A percentile compares a stretch with the other conserved stretches of the same genome.
These are phyloP conservation scores for Rhinophrynus dorsalis DNA, from an alignment of 2,797 vertebrate genomes.

Conservation along the genomic window DNA sequence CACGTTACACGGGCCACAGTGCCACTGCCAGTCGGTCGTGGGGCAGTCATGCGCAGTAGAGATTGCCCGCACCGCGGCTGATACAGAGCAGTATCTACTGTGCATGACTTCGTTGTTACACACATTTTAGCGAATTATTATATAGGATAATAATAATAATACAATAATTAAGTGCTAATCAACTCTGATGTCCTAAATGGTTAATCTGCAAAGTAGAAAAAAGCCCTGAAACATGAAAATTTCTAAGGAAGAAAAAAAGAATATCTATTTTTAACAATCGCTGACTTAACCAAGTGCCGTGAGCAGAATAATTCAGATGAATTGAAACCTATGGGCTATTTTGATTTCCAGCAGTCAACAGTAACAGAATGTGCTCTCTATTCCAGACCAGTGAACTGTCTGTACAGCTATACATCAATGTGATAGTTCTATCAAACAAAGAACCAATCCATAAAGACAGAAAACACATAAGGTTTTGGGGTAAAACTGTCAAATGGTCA, in stretches of 20 bases:
- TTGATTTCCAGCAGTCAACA: slow-evolving; percentile 24
- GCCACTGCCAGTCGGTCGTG: too few relatives aligned
- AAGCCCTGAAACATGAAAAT: not conserved
- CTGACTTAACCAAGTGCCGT: slow-evolving; percentile 14
- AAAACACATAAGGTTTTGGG: too few relatives aligned
- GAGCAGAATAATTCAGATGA: slow-evolving; percentile 28
- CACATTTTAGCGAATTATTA: too few relatives aligned
- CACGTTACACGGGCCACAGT: too few relatives aligned
- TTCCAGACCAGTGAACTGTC: slow-evolving; percentile 46
- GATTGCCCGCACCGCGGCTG: too few relatives aligned
- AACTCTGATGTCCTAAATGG: slow-evolving; percentile 7
- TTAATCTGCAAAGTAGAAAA: not conserved
- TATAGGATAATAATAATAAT: too few relatives aligned
- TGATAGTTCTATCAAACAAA: slow-evolving; percentile 1
- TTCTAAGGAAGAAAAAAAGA: not conserved
- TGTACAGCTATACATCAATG: slow-evolving; percentile 21
- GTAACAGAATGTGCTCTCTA: slow-evolving; percentile 24
- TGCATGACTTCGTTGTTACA: too few relatives aligned
- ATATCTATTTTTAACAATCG: slow-evolving; percentile 27
- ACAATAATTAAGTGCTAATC: slow-evolving; percentile 2
- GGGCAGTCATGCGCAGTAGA: too few relatives aligned
- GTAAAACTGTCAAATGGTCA: too few relatives aligned
- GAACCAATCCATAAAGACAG: not conserved
- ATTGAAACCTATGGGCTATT: slow-evolving; percentile 35
- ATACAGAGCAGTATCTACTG: too few relatives aligned